phyloP scores from a whole-genome alignment of 2,797 vertebrate genomes.

The Spondyliosoma cantharus region DNA sequence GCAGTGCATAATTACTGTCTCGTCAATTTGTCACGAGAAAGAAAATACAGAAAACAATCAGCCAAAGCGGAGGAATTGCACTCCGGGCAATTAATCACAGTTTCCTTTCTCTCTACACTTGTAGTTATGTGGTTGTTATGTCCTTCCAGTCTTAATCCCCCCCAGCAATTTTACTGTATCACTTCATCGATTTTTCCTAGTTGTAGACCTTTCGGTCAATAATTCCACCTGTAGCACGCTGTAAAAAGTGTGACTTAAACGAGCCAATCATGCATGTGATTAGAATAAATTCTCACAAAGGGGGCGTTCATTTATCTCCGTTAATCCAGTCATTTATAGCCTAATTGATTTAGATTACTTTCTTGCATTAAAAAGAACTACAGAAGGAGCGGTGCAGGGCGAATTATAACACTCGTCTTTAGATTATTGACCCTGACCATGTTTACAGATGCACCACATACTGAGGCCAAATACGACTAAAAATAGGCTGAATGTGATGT shows the following conservation, averaged over 20 bases:
- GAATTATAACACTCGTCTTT: not conserved
- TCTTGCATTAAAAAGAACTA: not conserved
- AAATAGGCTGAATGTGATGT: constrained; percentile 64
- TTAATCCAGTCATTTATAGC: not conserved
- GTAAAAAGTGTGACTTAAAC: not conserved
- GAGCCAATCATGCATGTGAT: not conserved
- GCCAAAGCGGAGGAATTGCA: constrained; percentile 23
- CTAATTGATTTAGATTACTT: not conserved
- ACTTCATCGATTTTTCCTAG: constrained; percentile 3
- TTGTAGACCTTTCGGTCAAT: constrained; percentile 12
- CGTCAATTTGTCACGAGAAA: constrained; percentile 41
- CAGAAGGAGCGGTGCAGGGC: not conserved
- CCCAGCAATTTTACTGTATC: not conserved
- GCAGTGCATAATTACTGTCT: constrained; percentile 35
- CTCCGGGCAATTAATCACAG: constrained; percentile 47
- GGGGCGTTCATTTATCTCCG: not conserved
- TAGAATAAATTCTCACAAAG: not conserved
- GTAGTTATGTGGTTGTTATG: constrained; percentile 30
- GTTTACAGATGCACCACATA: constrained; percentile 9
- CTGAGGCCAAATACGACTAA: constrained; percentile 38
- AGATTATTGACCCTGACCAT: not conserved
- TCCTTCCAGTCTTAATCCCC: not conserved
- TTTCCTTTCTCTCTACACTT: constrained; percentile 21
- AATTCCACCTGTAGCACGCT: constrained; percentile 4
- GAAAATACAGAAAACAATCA: constrained; percentile 47